Base-by-base conservation (phyloP, 1,140 invertebrate species). In the Bombus sylvicola region DNA sequence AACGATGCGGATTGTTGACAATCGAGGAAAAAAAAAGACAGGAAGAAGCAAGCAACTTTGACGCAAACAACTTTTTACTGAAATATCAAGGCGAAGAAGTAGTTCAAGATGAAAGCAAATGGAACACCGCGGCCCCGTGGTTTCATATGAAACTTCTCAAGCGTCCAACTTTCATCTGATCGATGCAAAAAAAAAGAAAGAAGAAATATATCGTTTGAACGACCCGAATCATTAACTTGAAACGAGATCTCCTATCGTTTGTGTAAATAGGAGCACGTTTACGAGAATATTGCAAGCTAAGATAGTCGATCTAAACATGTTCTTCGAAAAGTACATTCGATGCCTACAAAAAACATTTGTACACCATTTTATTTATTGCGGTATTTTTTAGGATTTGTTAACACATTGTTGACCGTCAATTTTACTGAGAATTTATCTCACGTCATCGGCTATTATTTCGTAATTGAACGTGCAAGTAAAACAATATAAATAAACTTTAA, bases 51-150 rank as follows among this genome's bases (percentile, higher is more conserved):
- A 80, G 64, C 43, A 80, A 80, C 78, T 80, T 80, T n/a, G 64
- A 69, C 78, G 64, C 78, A 80, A 80, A 80, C 78, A 80, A 69
- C 64, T 80, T 80, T 80, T 80, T 80, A 68, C 64, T 34, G 37
- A 12, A 37, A 69, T 80, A 80, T 69, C 78, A 37, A 31, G 64
- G 25, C 37, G 78, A 69, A 80, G 78, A 80, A 80, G 78, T 80
- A 80, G 78, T 80, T 80, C 64, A 53, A 80, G 78, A 80, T 80
- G 78, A 69, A 80, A 80, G 64, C 78, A 80, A 80, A 80, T 80
- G 78, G 78, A 80, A 69, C 64, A 69, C 43, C 25, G 77, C 31
- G 31, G 28, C 12, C 25, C 37, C 31, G 31, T 31, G 64, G 64
- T 80, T 69, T 80, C 64, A 80, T 80, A 80, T 80, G 62, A 80